Percentiles rank a stretch among this genome's conserved stretches.
Conservation (phyloP, 2,797 vertebrate species). For the Tarsius wallacei region DNA sequence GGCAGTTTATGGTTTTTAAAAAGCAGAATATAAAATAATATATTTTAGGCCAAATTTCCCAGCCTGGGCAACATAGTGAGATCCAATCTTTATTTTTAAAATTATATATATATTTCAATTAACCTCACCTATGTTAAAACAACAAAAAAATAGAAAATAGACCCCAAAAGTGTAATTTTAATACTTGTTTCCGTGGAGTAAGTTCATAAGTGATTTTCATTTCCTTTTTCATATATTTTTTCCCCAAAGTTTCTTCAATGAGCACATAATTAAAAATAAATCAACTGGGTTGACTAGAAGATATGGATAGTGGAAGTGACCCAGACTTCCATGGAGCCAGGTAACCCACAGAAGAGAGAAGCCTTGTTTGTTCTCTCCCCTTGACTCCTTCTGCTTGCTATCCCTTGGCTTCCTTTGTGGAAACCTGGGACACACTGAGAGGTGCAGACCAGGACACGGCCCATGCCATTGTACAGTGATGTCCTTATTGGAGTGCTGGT, state of each 20-base stretch:
- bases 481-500: slow-evolving; percentile 49
- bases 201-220: slow-evolving; percentile 17
- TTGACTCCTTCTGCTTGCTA: slow-evolving; percentile 29
- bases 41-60: neutral
- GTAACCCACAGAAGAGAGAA: neutral
- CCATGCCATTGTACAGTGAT: neutral
- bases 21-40: neutral
- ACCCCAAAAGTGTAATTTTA: slow-evolving; percentile 32
- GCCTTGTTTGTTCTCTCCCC: slow-evolving; percentile 8
- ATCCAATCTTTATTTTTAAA: neutral
- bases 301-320: slow-evolving; percentile 2
- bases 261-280: slow-evolving; percentile 48
- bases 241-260: neutral
- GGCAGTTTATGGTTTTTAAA: neutral
- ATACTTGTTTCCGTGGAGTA: slow-evolving; percentile 10
- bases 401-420: slow-evolving; percentile 45
- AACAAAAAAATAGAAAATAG: slow-evolving; percentile 47
- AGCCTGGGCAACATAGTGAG: no score
- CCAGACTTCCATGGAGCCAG: neutral
- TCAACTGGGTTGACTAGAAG: slow-evolving; percentile 28
- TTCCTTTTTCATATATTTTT: slow-evolving; percentile 57
- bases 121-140: slow-evolving; percentile 45
- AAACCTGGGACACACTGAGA: slow-evolving; percentile 13
- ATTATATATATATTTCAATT: slow-evolving; percentile 52
- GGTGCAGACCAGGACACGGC: neutral